Conservation (phyloP, 2,113 vertebrate genomes). For the Brevimyrus niger region DNA sequence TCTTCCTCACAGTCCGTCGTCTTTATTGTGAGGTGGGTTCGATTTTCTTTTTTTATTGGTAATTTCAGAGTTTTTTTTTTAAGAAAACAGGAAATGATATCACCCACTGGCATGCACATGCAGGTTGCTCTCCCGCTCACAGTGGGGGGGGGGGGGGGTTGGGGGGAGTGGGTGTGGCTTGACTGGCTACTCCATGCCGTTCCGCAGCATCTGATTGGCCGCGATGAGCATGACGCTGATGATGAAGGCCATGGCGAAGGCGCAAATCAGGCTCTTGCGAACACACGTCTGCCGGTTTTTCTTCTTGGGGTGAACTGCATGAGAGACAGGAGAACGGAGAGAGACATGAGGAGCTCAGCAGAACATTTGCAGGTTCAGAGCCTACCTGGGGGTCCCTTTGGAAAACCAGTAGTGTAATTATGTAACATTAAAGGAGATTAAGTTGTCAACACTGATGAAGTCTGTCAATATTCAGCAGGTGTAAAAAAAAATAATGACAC, state of each 20-base stretch:
- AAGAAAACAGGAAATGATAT: conserved; percentile 54
- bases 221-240: conserved; percentile 99
- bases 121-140: conserved; percentile 66
- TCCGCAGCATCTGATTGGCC: conserved; percentile 98
- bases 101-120: conserved; percentile 79
- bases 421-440: neutral
- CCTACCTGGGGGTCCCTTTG: too few species aligned
- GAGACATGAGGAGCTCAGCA: neutral
- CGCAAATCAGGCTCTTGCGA: conserved; percentile 97
- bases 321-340: neutral
- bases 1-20: conserved; percentile 21
- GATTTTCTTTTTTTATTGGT: conserved; percentile 32
- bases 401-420: neutral
- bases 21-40: conserved; percentile 30
- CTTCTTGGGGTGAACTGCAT: conserved; percentile 88
- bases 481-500: neutral
- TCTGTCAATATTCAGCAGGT: neutral
- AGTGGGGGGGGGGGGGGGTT: conserved; percentile 42
- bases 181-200: conserved; percentile 88
- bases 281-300: conserved; percentile 98
- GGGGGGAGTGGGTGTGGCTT: neutral
- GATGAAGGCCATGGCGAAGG: conserved; percentile 99
- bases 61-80: conserved; percentile 40
- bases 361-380: neutral
- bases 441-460: neutral